Evolutionary conservation across 2,113 vertebrate species (phyloP), one percentile per base, ranked within the genome.

Genomic region (Eulemur macaco): DNA sequence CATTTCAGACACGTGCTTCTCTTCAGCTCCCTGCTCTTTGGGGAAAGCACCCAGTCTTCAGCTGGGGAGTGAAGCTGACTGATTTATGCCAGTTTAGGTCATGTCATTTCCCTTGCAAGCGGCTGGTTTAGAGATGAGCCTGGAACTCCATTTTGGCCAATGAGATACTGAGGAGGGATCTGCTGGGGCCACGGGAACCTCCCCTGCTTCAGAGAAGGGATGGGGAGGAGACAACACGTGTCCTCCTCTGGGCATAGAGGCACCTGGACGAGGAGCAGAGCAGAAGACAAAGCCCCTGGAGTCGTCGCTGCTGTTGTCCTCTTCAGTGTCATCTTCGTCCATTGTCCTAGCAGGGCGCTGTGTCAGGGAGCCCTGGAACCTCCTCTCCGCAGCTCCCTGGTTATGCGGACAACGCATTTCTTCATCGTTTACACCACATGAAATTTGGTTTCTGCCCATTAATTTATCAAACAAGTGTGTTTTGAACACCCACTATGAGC

Each of bases 351-450:
- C 74, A 39, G 18, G 76, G 3, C 34, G 25, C 11, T 0, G 10
- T 21, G 27, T 17, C 34, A 8, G n/a, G 0, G 5, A 68, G 37
- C 11, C 42, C 64, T 2, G 1, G 71, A 3, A 20, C 20, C 4
- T 4, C 54, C 29, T 25, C 2, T 1, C 34, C 21, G 14, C 56
- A 1, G 23, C n/a, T n/a, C 54, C 5, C 39, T 39, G 50, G 18
- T 17, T 2, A 15, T 0, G 0, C 0, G 3, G 9, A 17, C 6
- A 11, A 9, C 0, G 5, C 7, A 1, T 58, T 12, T 83, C 39
- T 15, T 84, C 90, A 34, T 18, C 29, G 23, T 20, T 50, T 31
- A 6, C 37, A 4, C 6, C 50, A 8, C 0, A 8, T 17, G 52
- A 60, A 42, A n/a, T 50, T 76, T 60, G 58, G 34, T 68, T 11